Percentiles rank a stretch among this genome's conserved stretches.
Conservation (phyloP, 1,140 invertebrate genomes). For the Maconellicoccus hirsutus region DNA sequence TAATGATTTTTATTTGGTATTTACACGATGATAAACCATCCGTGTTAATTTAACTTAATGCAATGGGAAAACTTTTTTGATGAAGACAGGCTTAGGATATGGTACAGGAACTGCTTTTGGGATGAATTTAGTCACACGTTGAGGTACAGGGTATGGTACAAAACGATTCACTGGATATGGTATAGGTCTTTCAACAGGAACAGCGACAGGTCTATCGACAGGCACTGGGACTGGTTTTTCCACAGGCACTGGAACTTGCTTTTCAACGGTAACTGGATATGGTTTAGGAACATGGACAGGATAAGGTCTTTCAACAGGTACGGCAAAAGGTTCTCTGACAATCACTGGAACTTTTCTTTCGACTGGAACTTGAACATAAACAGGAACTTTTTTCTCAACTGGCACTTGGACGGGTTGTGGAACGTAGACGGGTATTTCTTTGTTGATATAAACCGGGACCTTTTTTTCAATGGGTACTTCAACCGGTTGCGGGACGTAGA, state of each 20-base stretch:
- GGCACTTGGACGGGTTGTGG: neutral
- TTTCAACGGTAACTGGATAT: neutral
- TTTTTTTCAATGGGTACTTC: neutral
- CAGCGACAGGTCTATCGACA: neutral
- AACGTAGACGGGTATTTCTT: neutral
- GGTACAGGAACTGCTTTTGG: neutral
- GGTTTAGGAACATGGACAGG: neutral
- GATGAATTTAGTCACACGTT: neutral
- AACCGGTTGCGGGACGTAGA: neutral
- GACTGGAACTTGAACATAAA: neutral
- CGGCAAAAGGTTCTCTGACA: neutral
- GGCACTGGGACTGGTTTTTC: neutral
- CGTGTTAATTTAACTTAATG: too few species aligned
- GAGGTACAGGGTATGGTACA: neutral
- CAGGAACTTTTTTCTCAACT: neutral
- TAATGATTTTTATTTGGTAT: too few species aligned
- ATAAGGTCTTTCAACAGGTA: neutral
- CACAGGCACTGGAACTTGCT: neutral
- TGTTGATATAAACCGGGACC: neutral
- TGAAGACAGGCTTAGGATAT: neutral
- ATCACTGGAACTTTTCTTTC: neutral
- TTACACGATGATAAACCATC: too few species aligned
- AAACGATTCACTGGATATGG: neutral
- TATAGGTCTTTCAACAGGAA: neutral
- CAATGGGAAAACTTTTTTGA: neutral